These are phyloP conservation scores for Ceyx erithaca DNA, from an alignment of 2,797 vertebrate genomes.

Conservation along the genomic window DNA sequence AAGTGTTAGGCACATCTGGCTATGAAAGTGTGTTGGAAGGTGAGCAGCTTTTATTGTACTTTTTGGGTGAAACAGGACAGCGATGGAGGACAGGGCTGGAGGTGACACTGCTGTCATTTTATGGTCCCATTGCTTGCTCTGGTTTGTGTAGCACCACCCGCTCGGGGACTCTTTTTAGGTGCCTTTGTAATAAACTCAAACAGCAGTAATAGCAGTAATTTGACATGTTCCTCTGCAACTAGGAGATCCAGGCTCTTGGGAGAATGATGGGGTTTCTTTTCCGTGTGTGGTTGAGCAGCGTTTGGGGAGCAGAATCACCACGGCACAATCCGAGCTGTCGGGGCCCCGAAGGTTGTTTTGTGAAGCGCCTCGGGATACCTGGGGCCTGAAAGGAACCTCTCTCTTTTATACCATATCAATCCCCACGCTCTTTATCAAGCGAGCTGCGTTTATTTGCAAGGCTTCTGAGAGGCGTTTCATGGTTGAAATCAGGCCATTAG, in stretches of 20 bases:
- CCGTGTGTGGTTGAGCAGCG: background rate
- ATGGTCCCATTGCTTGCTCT: rapidly evolving
- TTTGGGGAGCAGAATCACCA: background rate
- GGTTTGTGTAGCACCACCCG: background rate
- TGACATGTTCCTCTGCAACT: background rate
- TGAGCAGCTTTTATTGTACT: background rate
- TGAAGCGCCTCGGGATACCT: background rate
- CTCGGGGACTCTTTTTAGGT: rapidly evolving
- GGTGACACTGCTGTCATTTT: background rate
- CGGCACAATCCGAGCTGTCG: background rate
- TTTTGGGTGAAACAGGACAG: background rate
- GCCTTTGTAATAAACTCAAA: background rate
- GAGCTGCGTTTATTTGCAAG: background rate
- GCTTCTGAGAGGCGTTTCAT: background rate
- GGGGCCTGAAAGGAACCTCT: slow-evolving; percentile 10
- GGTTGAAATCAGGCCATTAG: background rate
- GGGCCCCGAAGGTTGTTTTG: background rate
- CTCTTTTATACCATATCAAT: background rate
- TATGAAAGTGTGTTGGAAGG: background rate
- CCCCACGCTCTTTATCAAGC: background rate
- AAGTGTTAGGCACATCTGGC: background rate
- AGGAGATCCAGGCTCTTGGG: background rate
- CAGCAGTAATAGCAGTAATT: background rate
- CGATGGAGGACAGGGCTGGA: background rate
- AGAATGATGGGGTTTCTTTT: background rate